A percentile compares a stretch with the other conserved stretches of the same genome.
phyloP scores from a whole-genome alignment of 1,140 invertebrate species.

The Zaprionus davidi region DNA sequence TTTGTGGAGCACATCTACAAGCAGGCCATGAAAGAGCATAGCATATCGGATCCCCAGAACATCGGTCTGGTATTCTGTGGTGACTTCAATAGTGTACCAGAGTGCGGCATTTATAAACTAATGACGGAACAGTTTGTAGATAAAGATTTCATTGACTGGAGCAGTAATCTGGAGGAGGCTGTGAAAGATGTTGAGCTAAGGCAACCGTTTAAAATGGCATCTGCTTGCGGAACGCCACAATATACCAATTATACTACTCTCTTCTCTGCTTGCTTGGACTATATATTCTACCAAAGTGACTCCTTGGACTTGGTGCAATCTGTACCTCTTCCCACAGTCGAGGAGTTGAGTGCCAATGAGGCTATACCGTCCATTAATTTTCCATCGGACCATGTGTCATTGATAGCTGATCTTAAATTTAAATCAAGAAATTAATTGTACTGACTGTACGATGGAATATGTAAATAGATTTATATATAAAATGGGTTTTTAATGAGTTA shows the following conservation, averaged over 20 bases:
- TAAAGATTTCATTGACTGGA: slow-evolving; percentile 89
- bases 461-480: slow-evolving; percentile 1
- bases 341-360: slow-evolving; percentile 88
- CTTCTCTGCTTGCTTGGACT: slow-evolving; percentile 96
- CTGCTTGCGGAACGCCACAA: slow-evolving; percentile 90
- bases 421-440: slow-evolving; percentile 39
- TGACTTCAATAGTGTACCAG: slow-evolving; percentile 94
- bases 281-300: slow-evolving; percentile 93
- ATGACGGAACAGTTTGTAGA: slow-evolving; percentile 88
- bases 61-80: slow-evolving; percentile 89
- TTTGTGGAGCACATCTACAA: slow-evolving; percentile 86
- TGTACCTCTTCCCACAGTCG: slow-evolving; percentile 91
- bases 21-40: slow-evolving; percentile 85
- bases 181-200: slow-evolving; percentile 87
- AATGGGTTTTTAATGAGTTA: not conserved
- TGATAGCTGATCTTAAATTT: slow-evolving; percentile 91
- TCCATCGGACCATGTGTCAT: slow-evolving; percentile 96
- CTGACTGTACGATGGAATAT: not conserved
- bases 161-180: slow-evolving; percentile 88
- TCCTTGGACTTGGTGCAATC: slow-evolving; percentile 88
- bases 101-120: slow-evolving; percentile 91
- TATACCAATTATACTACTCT: slow-evolving; percentile 94
- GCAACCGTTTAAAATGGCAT: slow-evolving; percentile 88
- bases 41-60: slow-evolving; percentile 85
- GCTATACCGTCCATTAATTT: slow-evolving; percentile 94